phyloP scores from a whole-genome alignment of 64 coral and sea anemone species.

The Anthopleura sola region DNA sequence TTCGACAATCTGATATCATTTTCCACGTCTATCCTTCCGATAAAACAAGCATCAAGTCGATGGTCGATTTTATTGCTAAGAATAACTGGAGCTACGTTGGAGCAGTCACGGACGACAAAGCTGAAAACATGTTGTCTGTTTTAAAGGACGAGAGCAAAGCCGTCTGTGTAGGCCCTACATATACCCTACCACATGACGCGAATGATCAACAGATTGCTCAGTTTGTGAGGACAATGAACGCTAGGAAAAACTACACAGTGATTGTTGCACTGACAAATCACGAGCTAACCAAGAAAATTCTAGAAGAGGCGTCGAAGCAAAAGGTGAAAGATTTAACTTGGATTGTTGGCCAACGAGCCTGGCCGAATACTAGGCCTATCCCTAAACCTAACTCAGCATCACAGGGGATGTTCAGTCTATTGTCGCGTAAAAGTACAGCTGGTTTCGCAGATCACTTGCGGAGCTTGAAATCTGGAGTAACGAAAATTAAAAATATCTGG shows the following conservation, averaged over 20 bases:
- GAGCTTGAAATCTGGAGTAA: slow-evolving; percentile 24
- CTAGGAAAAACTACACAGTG: slow-evolving; percentile 72
- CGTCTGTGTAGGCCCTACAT: slow-evolving; percentile 62
- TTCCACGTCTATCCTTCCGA: slow-evolving; percentile 61
- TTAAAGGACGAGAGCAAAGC: slow-evolving; percentile 54
- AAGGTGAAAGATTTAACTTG: slow-evolving; percentile 73
- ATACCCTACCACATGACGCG: slow-evolving; percentile 28
- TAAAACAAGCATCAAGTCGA: slow-evolving; percentile 58
- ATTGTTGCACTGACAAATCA: slow-evolving; percentile 65
- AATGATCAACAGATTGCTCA: slow-evolving; percentile 39
- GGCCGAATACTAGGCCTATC: slow-evolving; percentile 54
- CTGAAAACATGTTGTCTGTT: neutral
- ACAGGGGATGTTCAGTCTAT: slow-evolving; percentile 77
- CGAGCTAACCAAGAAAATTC: slow-evolving; percentile 42
- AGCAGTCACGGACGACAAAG: slow-evolving; percentile 51
- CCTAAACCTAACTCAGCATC: slow-evolving; percentile 62
- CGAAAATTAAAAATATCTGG: slow-evolving; percentile 60
- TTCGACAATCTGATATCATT: slow-evolving; percentile 13
- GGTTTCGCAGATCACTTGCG: slow-evolving; percentile 33
- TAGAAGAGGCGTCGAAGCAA: slow-evolving; percentile 71
- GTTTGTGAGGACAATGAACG: slow-evolving; percentile 55
- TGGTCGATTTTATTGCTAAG: slow-evolving; percentile 44
- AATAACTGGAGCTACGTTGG: slow-evolving; percentile 82
- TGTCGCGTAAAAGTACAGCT: neutral
- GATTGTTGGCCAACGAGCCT: slow-evolving; percentile 61